Evolutionary conservation across 2,888 invertebrate species (phyloP).

Genomic region (Serrognathus titanus): DNA sequence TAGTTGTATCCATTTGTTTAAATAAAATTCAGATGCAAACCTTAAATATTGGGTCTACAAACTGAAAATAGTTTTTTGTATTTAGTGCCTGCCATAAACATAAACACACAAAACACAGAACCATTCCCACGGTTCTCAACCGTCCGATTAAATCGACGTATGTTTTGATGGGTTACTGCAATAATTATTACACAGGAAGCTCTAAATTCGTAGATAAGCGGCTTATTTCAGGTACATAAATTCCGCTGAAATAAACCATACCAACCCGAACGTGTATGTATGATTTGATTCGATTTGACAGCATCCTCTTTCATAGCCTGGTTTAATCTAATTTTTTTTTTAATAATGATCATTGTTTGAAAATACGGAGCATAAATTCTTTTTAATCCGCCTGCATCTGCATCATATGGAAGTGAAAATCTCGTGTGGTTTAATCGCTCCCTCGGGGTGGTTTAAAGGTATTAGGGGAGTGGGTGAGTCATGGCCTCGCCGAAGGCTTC

Average conservation of each 20-base stretch:
- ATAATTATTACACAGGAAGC: background rate
- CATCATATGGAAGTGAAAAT: slow-evolving; percentile 20
- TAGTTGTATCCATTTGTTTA: too few relatives aligned
- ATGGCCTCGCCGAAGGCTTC: slow-evolving; percentile 21
- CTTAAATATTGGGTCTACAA: too few relatives aligned
- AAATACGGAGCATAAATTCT: background rate
- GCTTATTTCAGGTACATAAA: slow-evolving; percentile 16
- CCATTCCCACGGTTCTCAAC: too few relatives aligned
- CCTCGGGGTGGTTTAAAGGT: slow-evolving; percentile 34
- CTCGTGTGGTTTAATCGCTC: slow-evolving; percentile 31
- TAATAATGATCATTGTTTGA: background rate
- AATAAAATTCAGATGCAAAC: too few relatives aligned
- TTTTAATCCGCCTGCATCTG: slow-evolving; percentile 21
- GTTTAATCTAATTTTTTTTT: background rate
- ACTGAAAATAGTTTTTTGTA: too few relatives aligned
- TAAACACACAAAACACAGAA: too few relatives aligned
- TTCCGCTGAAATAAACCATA: background rate
- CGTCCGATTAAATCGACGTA: background rate
- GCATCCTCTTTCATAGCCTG: background rate
- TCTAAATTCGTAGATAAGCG: slow-evolving; percentile 8
- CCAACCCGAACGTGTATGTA: too few relatives aligned
- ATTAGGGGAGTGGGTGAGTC: slow-evolving; percentile 32
- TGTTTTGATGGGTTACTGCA: slow-evolving; percentile 1
- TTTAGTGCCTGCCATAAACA: too few relatives aligned
- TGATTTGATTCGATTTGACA: too few relatives aligned